Evolutionary conservation across 2,888 invertebrate species (phyloP).

Genomic region (Piscicola geometra): DNA sequence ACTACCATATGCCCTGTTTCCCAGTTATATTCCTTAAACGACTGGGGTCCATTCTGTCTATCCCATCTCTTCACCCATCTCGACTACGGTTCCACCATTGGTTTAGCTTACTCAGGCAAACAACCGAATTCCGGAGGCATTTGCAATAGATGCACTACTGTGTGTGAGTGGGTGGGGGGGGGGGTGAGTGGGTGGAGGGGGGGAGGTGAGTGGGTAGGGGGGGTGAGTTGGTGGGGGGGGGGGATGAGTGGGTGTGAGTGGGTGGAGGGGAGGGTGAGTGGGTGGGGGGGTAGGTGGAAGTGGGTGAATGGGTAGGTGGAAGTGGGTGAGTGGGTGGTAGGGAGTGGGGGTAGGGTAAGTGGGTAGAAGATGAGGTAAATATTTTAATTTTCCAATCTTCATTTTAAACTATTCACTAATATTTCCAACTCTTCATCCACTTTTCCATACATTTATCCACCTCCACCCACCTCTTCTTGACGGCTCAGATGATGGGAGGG

Average conservation of each 20-base stretch:
- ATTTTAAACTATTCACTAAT: too few species aligned
- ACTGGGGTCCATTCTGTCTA: not conserved
- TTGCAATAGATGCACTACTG: not conserved
- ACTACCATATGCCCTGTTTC: not conserved
- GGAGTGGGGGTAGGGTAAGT: too few species aligned
- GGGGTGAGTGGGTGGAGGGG: not conserved
- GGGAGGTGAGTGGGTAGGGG: not conserved
- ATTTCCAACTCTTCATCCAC: too few species aligned
- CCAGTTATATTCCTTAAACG: not conserved
- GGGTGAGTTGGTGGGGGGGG: not conserved
- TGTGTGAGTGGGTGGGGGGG: not conserved
- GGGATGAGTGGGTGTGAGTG: not conserved
- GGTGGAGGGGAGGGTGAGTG: not conserved
- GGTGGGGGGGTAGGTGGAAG: not conserved
- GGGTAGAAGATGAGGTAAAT: too few species aligned
- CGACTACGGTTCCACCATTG: not conserved
- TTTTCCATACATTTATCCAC: too few species aligned
- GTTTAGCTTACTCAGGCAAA: not conserved
- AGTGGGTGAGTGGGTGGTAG: not conserved
- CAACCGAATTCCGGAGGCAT: not conserved
- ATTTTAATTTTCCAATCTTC: too few species aligned
- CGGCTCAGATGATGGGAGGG: too few species aligned
- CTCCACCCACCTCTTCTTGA: too few species aligned
- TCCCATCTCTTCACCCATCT: slow-evolving; percentile 12
- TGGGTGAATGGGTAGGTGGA: too few species aligned